Conservation (phyloP, 2,797 vertebrate species). For the Muraenolepis orangiensis region DNA sequence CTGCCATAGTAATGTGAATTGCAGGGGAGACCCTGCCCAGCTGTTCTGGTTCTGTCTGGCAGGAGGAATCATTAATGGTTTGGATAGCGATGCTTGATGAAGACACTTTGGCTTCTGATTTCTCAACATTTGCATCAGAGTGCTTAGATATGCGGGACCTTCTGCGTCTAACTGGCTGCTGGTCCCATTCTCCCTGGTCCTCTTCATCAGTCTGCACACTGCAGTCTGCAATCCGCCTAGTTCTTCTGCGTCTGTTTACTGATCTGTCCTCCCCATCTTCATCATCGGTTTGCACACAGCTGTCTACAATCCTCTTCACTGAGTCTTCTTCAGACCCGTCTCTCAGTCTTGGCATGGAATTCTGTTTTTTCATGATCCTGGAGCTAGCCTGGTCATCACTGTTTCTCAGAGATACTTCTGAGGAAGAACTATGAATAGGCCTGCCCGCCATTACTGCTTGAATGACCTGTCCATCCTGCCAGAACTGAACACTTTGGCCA, state of each 20-base stretch:
- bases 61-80: slow-evolving; percentile 93
- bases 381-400: slow-evolving; percentile 83
- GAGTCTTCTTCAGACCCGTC: slow-evolving; percentile 85
- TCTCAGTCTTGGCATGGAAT: slow-evolving; percentile 94
- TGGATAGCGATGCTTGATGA: slow-evolving; percentile 95
- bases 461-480: slow-evolving; percentile 82
- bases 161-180: slow-evolving; percentile 89
- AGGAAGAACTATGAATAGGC: slow-evolving; percentile 89
- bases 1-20: slow-evolving; percentile 91
- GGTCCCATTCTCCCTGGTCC: slow-evolving; percentile 92
- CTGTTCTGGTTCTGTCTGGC: slow-evolving; percentile 94
- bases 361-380: slow-evolving; percentile 88
- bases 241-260: slow-evolving; percentile 85
- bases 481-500: slow-evolving; percentile 88
- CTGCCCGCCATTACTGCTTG: slow-evolving; percentile 80
- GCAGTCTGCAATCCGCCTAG: slow-evolving; percentile 89
- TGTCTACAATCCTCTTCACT: slow-evolving; percentile 85
- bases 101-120: slow-evolving; percentile 78
- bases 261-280: slow-evolving; percentile 93
- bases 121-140: slow-evolving; percentile 82
- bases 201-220: slow-evolving; percentile 98
- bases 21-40: slow-evolving; percentile 88
- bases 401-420: slow-evolving; percentile 92
- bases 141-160: slow-evolving; percentile 87
- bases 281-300: slow-evolving; percentile 96